Percentiles rank a stretch among this genome's conserved stretches.
phyloP scores from a whole-genome alignment of 2,113 vertebrate genomes.

The Myocastor coypus region DNA sequence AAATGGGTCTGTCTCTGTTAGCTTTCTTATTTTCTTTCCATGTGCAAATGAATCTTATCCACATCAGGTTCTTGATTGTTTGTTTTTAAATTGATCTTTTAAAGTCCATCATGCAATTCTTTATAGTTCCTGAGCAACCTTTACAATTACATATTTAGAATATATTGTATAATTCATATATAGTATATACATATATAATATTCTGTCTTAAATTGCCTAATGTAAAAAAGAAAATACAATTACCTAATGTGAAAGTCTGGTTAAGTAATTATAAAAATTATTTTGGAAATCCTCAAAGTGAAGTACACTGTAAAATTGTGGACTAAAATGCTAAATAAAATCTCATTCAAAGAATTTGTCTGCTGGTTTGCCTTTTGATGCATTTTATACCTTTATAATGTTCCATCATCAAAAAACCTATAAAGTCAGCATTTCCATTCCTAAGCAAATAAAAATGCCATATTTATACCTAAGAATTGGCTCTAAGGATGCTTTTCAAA shows the following conservation, averaged over 20 bases:
- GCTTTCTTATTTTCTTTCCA: conserved; percentile 29
- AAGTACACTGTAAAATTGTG: conserved; percentile 58
- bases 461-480: conserved; percentile 41
- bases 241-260: conserved; percentile 53
- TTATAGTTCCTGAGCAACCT: not conserved
- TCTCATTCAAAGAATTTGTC: conserved; percentile 39
- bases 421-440: conserved; percentile 25
- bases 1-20: not conserved
- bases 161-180: not conserved
- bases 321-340: conserved; percentile 51
- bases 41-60: conserved; percentile 24
- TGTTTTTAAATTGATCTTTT: conserved; percentile 36
- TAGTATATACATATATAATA: not conserved
- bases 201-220: conserved; percentile 29
- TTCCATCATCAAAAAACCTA: conserved; percentile 38
- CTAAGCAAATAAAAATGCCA: conserved; percentile 60
- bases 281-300: conserved; percentile 13
- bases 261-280: conserved; percentile 35
- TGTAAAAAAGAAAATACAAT: not conserved
- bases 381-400: conserved; percentile 55
- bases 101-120: not conserved
- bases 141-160: not conserved
- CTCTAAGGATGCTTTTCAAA: conserved; percentile 47
- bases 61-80: not conserved
- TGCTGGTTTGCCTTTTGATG: conserved; percentile 49